Evolutionary conservation across 1,140 invertebrate genomes (phyloP), one percentile per base, ranked within the genome.

Genomic region (Drosophila takahashii): DNA sequence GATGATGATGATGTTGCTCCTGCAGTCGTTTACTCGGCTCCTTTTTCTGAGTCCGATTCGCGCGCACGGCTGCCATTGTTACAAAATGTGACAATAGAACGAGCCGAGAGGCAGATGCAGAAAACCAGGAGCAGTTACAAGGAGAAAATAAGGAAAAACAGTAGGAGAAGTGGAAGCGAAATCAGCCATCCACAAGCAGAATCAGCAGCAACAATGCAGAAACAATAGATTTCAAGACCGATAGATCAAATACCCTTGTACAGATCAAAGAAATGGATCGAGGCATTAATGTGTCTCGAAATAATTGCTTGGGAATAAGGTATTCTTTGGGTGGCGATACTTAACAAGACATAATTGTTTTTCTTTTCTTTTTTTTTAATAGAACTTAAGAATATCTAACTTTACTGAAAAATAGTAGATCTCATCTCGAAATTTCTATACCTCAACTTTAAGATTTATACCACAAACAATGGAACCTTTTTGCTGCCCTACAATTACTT

Each of bases 1-100:
- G 48, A 27, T 39, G 61, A 45, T 60, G 36, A 10, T 62, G 47
- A 34, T 59, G 41, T 18, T 64, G 79, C 58, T 69, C 64, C 74
- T n/a, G 62, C 48, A 65, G 44, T 65, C 58, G 71, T 41, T 75
- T 45, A 64, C 72, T 75, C 34, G 59, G 70, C 53, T 75, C 71
- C 72, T 75, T 86, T 78, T 87, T 81, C 75, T 50, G 75, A 77
- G 83, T 83, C 83, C 70, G 81, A 83, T 79, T 83, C 70, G 77
- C 83, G 85, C 61, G 80, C 79, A 86, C 79, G 81, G 69, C 57
- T 77, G 83, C 83, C 69, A 89, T 86, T 86, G 83, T 86, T 89
- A 59, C 83, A 79, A 77, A 79, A 73, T 79, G 75, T 87, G 83
- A 86, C 81, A 86, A 86, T 86, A 86, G 81, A 75, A 75, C 66